Evolutionary conservation across 2,888 invertebrate species (phyloP).

Genomic region (Tanaodytes sp.): DNA sequence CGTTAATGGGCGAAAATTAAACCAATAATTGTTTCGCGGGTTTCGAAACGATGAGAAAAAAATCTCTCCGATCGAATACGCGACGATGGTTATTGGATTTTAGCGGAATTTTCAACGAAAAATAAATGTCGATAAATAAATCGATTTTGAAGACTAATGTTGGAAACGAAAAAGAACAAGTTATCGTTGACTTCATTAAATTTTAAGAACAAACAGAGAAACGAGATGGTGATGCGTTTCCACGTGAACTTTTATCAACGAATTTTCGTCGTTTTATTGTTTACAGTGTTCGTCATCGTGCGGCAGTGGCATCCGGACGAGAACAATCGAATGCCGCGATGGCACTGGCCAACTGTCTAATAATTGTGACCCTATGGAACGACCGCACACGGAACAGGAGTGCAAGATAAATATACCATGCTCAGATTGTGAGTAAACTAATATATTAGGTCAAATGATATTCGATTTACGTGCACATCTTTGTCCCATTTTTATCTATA

Average conservation of each 20-base stretch:
- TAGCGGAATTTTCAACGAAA: no score
- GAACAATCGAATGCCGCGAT: constrained; percentile 86
- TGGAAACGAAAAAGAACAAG: no score
- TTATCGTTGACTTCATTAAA: no score
- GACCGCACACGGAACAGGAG: constrained; percentile 81
- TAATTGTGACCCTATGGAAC: constrained; percentile 80
- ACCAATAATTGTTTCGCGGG: neutral
- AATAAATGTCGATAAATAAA: no score
- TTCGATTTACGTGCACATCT: neutral
- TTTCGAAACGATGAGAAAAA: no score
- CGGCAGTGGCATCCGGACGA: constrained; percentile 88
- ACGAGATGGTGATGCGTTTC: no score
- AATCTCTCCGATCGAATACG: no score
- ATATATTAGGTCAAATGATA: constrained; percentile 23
- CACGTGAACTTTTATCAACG: no score
- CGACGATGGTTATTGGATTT: no score
- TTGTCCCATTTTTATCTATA: no score
- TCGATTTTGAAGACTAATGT: no score
- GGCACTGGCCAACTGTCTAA: constrained; percentile 66
- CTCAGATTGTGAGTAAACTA: constrained; percentile 71
- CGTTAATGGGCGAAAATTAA: constrained; percentile 36
- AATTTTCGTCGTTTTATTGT: neutral
- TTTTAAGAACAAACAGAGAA: no score
- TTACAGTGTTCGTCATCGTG: constrained; percentile 93
- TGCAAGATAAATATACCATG: constrained; percentile 83